Base-by-base conservation (phyloP, 2,888 invertebrate genomes). In the Exocentrus adspersus region DNA sequence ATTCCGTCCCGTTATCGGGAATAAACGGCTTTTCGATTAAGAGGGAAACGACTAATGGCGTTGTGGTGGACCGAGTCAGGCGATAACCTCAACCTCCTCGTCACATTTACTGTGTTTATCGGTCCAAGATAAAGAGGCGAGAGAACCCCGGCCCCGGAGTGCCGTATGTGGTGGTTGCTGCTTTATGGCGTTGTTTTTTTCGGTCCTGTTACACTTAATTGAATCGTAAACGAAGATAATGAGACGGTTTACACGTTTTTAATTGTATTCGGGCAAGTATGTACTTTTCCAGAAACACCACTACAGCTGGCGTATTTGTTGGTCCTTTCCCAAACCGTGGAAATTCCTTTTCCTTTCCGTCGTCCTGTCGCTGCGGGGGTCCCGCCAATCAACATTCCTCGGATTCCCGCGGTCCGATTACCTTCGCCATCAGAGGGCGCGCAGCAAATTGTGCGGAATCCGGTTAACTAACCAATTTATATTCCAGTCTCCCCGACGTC, bases 21-120 rank as follows among this genome's bases (percentile, higher is more conserved):
- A 50, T 17, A 51, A 64, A 57, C 58, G 58, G 46, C 51, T 58
- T 51, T 56, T 62, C 52, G 57, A 57, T 56, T 58, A 57, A 57
- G 58, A 24, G 51, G 43, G 20, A 52, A 52, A 62, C 52, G 45
- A 43, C 43, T 57, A 62, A 62, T 51, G 52, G 45, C 10, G 17
- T 37, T 19, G 21, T 30, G 10, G 7, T 43, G 58, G 42, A 43
- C 58, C 56, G 50, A 62, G 48, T 62, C 52, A 62, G 52, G 20
- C 37, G 62, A 62, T 58, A 62, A 62, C 58, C 62, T 28, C 50
- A 64, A 42, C 42, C 28, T 32, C 42, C 3, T n/a, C 24, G 42
- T 50, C 42, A 30, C 59, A 59, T 50, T 50, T 17, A 24, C 19
- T 20, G 41, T 21, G 20, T 59, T 51, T 59, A 57, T 59, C 21